Percentiles rank a stretch among this genome's conserved stretches.
phyloP scores from a whole-genome alignment of 23 tunicate species.

The Halocynthia roretzi region DNA sequence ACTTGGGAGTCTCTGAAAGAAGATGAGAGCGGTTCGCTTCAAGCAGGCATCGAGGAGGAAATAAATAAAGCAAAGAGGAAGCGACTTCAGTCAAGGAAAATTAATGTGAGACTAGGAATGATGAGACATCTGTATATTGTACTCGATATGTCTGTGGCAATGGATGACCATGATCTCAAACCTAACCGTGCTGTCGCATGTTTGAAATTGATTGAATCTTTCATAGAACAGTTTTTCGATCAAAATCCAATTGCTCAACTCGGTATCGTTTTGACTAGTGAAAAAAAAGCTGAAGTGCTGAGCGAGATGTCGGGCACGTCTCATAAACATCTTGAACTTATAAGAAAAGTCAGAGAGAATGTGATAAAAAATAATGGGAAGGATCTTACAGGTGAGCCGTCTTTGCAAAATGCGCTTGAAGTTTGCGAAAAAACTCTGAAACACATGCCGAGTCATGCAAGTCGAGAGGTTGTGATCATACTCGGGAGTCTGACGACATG shows the following conservation, averaged over 20 bases:
- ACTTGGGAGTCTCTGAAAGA: slow-evolving; percentile 97
- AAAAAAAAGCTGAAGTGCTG: slow-evolving; percentile 56
- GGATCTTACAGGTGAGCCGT: slow-evolving; percentile 70
- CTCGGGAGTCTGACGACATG: slow-evolving; percentile 82
- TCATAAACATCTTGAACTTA: slow-evolving; percentile 44
- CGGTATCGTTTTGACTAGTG: slow-evolving; percentile 52
- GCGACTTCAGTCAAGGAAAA: slow-evolving; percentile 42
- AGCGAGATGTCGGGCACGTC: slow-evolving; percentile 78
- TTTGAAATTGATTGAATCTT: slow-evolving; percentile 50
- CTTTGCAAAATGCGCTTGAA: slow-evolving; percentile 80
- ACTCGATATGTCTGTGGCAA: slow-evolving; percentile 77
- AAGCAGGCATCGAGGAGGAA: slow-evolving; percentile 52
- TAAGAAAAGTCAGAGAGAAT: slow-evolving; percentile 32
- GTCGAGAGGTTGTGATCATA: slow-evolving; percentile 58
- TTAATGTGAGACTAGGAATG: slow-evolving; percentile 79
- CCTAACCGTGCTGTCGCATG: slow-evolving; percentile 73
- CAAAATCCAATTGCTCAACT: slow-evolving; percentile 88
- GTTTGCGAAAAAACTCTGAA: slow-evolving; percentile 52
- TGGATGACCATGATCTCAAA: slow-evolving; percentile 82
- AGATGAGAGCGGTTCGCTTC: slow-evolving; percentile 92
- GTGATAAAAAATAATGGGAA: slow-evolving; percentile 61
- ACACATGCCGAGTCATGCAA: slow-evolving; percentile 84
- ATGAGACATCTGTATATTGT: slow-evolving; percentile 79
- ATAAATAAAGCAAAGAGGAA: slow-evolving; percentile 57
- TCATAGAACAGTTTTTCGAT: slow-evolving; percentile 80